Conservation (phyloP, 2,113 vertebrate genomes). For the Lonchura striata region DNA sequence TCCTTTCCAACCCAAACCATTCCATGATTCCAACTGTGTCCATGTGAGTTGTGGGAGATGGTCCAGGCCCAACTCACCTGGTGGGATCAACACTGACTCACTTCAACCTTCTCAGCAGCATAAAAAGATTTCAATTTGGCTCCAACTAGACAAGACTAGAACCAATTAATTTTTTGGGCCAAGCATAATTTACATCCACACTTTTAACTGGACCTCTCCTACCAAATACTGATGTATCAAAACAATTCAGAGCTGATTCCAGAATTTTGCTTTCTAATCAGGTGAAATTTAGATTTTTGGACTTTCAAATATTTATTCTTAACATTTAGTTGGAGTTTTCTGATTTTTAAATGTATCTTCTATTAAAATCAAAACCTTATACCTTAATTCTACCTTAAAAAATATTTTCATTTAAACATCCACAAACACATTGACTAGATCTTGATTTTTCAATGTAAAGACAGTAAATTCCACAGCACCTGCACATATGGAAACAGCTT, state of each 20-base stretch:
- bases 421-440: constrained; percentile 1
- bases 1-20: background rate
- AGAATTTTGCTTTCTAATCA: background rate
- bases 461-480: constrained; percentile 54
- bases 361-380: background rate
- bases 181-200: background rate
- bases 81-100: background rate
- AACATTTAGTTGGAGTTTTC: background rate
- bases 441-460: constrained; percentile 2
- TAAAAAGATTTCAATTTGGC: background rate
- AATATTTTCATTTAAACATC: background rate
- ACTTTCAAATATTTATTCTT: background rate
- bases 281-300: background rate
- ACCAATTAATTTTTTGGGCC: background rate
- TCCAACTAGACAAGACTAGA: background rate
- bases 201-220: background rate
- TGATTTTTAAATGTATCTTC: background rate
- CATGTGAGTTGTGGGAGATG: fast-evolving
- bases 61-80: background rate
- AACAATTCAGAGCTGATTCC: background rate
- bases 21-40: background rate
- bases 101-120: background rate
- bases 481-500: constrained; percentile 32
- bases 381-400: constrained; percentile 31
- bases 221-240: background rate